phyloP scores from a whole-genome alignment of 2,888 invertebrate species.

The Auanema freiburgensis region DNA sequence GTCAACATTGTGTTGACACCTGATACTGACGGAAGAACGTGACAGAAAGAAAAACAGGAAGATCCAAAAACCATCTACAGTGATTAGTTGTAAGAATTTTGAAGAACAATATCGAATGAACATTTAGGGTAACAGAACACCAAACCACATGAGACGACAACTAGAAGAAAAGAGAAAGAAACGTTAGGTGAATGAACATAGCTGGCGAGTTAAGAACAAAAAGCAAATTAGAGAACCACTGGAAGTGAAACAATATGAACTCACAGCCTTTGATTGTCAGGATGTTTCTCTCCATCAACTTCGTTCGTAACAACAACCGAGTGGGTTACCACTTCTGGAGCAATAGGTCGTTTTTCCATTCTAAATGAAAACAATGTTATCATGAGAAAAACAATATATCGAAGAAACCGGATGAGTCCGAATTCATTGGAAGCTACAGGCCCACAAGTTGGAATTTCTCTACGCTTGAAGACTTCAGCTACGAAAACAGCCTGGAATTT shows the following conservation, averaged over 20 bases:
- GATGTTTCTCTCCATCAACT: constrained; percentile 29
- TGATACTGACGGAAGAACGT: no score
- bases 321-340: constrained; percentile 21
- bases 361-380: constrained; percentile 15
- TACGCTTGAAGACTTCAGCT: constrained; percentile 61
- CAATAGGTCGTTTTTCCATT: constrained; percentile 28
- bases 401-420: constrained; percentile 42
- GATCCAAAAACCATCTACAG: no score
- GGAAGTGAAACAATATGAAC: constrained; percentile 14
- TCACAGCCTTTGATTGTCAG: constrained; percentile 45
- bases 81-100: no score
- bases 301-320: constrained; percentile 26
- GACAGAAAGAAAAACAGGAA: no score
- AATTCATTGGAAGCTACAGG: constrained; percentile 28
- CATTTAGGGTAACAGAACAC: neutral
- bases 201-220: neutral
- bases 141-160: neutral
- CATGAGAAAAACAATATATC: neutral
- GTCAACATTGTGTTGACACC: no score
- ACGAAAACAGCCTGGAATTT: constrained; percentile 52
- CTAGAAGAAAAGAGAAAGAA: neutral
- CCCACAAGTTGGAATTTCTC: constrained; percentile 51
- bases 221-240: constrained; percentile 1
- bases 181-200: neutral
- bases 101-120: no score